phyloP scores from a whole-genome alignment of 2,888 invertebrate species.

The Ennomos quercinarius region DNA sequence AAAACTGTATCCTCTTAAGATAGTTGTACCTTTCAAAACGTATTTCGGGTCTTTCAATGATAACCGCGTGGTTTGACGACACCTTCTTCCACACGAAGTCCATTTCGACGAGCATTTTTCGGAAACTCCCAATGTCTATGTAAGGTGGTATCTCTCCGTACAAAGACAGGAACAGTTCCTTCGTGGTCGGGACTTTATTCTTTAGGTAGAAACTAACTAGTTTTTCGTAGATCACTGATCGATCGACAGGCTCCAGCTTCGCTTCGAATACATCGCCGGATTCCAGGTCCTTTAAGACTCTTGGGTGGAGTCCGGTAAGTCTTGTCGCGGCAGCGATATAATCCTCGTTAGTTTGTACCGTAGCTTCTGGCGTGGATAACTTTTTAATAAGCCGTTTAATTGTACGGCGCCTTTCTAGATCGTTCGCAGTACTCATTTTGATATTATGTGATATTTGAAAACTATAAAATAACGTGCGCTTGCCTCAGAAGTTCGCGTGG shows the following conservation, averaged over 20 bases:
- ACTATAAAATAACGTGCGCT: too few species aligned
- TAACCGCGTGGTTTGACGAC: constrained; percentile 27
- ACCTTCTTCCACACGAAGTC: constrained; percentile 54
- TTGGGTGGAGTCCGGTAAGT: constrained; percentile 40
- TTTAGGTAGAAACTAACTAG: constrained; percentile 42
- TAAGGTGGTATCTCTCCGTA: constrained; percentile 40
- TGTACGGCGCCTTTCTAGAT: constrained; percentile 7
- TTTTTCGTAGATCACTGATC: constrained; percentile 42
- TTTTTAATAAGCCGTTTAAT: constrained; percentile 19
- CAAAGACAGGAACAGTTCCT: constrained; percentile 42
- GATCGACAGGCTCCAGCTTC: constrained; percentile 34
- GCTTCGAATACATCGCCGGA: not conserved
- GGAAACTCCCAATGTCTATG: constrained; percentile 50
- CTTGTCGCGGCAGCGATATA: not conserved
- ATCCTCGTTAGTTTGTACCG: constrained; percentile 1
- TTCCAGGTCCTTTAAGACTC: constrained; percentile 17
- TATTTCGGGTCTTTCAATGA: constrained; percentile 55
- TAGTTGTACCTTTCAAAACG: constrained; percentile 54
- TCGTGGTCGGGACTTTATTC: constrained; percentile 45
- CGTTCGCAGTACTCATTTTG: not conserved
- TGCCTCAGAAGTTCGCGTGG: not conserved
- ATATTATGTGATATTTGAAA: not conserved
- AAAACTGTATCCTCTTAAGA: constrained; percentile 44
- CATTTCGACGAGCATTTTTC: constrained; percentile 49
- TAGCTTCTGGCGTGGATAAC: not conserved